Evolutionary conservation across 2,113 vertebrate species (phyloP).

Genomic region (Meleagris gallopavo): DNA sequence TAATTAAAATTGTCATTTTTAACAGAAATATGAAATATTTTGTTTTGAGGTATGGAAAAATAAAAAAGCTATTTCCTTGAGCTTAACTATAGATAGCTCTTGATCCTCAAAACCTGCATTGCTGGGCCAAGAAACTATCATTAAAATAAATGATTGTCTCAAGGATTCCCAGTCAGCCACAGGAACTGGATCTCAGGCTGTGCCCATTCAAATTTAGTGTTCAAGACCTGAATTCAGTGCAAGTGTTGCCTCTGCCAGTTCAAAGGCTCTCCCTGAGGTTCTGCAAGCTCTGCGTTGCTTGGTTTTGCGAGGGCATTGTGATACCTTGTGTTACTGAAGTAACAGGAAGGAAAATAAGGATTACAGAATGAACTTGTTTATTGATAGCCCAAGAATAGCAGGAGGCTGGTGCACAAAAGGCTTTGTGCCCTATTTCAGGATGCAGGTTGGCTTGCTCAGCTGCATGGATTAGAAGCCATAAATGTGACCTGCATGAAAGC

Average conservation of each 20-base stretch:
- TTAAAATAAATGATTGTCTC: neutral
- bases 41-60: neutral
- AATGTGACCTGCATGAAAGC: neutral
- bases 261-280: neutral
- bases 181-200: neutral
- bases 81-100: neutral
- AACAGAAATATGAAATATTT: neutral
- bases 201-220: neutral
- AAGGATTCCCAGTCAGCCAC: neutral
- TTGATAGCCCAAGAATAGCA: neutral
- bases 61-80: neutral
- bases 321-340: neutral
- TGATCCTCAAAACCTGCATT: neutral
- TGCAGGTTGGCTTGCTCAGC: conserved; percentile 30
- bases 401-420: neutral
- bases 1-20: conserved; percentile 13
- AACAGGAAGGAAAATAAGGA: neutral
- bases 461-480: neutral
- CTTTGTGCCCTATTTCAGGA: neutral
- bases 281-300: fast-evolving
- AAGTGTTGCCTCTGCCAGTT: neutral
- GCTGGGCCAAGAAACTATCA: neutral
- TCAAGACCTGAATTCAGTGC: neutral
- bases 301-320: neutral
- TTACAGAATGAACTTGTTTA: neutral